Base-by-base conservation (phyloP, 2,113 vertebrate species). In the Nanger granti region DNA sequence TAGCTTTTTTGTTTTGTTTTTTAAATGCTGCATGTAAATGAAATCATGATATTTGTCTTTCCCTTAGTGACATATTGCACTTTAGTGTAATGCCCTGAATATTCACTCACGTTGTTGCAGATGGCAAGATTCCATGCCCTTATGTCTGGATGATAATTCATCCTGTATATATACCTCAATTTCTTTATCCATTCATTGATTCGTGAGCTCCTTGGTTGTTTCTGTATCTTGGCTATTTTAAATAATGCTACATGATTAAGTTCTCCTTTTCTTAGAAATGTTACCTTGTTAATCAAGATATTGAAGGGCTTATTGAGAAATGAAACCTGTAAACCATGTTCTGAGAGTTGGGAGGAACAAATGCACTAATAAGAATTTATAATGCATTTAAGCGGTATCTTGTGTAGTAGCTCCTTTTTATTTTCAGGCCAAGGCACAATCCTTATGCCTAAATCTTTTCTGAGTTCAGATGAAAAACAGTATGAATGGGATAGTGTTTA, bases 251-350 rank as follows among this genome's bases (percentile, higher is more conserved):
- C n/a, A n/a, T 44, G 82, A 55, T 64, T 80, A 69, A 76, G 54
- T 87, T 31, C 83, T 85, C 82, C 69, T 84, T 87, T 94, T 92
- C 26, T 91, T 94, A 59, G 34, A 85, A 37, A 90, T 76, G 47
- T 87, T 95, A 62, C 57, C 8, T 59, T 94, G 52, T 64, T 88
- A 92, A 88, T 90, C 24, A 90, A 62, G 52, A 59, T 82, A 55
- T 37, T 91, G 59, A 90, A 97, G 22, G 9, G 10, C 84, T 95
- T 92, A 47, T 64, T 79, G 47, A 94, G n/a, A 93, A 95, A 80
- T 11, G 60, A 83, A 82, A 84, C 59, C 26, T 97, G 49, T 95
- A 87, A 93, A 66, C 62, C 37, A 20, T 15, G 49, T 20, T 60
- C 52, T 59, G 76, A 95, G 49, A 90, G 31, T 82, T 94, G 47